Conservation (phyloP, 2,888 invertebrate genomes). For the Tanaodytes sp. region DNA sequence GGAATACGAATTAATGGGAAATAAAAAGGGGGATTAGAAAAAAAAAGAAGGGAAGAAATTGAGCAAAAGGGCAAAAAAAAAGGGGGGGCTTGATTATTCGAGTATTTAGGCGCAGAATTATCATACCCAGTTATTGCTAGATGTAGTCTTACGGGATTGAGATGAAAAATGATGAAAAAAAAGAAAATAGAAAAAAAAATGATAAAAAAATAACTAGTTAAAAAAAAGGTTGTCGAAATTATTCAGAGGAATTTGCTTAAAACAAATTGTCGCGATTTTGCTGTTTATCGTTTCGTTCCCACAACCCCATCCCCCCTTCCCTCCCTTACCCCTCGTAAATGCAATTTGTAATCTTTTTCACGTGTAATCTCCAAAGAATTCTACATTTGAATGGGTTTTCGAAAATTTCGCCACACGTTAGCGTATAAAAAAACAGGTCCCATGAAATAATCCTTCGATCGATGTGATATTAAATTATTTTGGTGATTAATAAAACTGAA, state of each 20-base stretch:
- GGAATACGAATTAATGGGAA: too few species aligned
- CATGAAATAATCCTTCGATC: constrained; percentile 55
- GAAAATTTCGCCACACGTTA: constrained; percentile 43
- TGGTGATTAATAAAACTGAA: constrained; percentile 64
- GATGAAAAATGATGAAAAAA: constrained; percentile 9
- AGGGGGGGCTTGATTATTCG: too few species aligned
- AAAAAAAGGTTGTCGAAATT: constrained; percentile 38
- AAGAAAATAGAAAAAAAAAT: constrained; percentile 9
- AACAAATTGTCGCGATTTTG: constrained; percentile 34
- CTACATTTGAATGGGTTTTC: constrained; percentile 29
- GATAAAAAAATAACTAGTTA: not conserved
- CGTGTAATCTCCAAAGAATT: constrained; percentile 24
- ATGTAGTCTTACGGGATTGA: constrained; percentile 41
- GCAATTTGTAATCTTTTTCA: constrained; percentile 43
- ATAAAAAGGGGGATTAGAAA: not conserved
- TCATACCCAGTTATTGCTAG: constrained; percentile 47
- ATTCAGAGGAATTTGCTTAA: constrained; percentile 33
- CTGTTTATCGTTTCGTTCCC: constrained; percentile 40
- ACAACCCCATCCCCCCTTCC: too few species aligned
- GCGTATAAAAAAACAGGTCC: constrained; percentile 47
- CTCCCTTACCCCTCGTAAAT: too few species aligned
- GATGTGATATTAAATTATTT: constrained; percentile 67
- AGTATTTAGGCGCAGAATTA: constrained; percentile 52
- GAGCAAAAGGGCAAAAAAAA: constrained; percentile 17
- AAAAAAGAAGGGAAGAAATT: not conserved